phyloP scores from a whole-genome alignment of 2,888 invertebrate genomes.

The Diloba caeruleocephala region DNA sequence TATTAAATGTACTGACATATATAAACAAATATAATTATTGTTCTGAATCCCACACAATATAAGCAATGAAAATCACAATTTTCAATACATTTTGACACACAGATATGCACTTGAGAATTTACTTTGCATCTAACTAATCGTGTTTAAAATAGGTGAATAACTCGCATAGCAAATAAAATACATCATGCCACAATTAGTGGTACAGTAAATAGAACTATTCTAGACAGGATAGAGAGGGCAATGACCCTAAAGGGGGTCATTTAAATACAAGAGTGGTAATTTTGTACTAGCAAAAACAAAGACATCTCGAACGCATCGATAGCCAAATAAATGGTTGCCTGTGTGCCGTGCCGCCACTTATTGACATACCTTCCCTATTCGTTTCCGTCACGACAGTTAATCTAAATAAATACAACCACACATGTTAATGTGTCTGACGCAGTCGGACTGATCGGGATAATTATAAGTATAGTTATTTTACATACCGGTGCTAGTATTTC shows the following conservation, averaged over 20 bases:
- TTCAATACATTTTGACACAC: slow-evolving; percentile 14
- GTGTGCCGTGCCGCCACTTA: slow-evolving; percentile 53
- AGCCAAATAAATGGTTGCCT: slow-evolving; percentile 39
- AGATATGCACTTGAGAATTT: slow-evolving; percentile 22
- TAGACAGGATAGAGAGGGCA: slow-evolving; percentile 61
- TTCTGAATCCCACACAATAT: slow-evolving; percentile 1
- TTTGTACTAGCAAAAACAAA: slow-evolving; percentile 36
- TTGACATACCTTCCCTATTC: slow-evolving; percentile 60
- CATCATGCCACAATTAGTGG: slow-evolving; percentile 20
- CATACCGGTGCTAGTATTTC: slow-evolving; percentile 28
- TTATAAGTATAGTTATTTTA: slow-evolving; percentile 8
- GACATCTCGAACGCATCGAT: slow-evolving; percentile 35
- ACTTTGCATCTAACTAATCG: slow-evolving; percentile 37
- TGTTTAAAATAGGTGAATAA: slow-evolving; percentile 36
- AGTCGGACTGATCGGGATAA: slow-evolving; percentile 7
- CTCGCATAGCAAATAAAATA: slow-evolving; percentile 50
- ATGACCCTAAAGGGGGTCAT: slow-evolving; percentile 71
- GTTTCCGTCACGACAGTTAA: slow-evolving; percentile 35
- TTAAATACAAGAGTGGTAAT: slow-evolving; percentile 62
- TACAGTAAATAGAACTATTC: slow-evolving; percentile 28
- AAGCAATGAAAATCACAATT: slow-evolving; percentile 19
- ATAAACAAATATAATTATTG: neutral
- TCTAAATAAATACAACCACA: slow-evolving; percentile 32
- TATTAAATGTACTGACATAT: too few relatives aligned
- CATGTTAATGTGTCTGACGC: neutral